Evolutionary conservation across 2,797 vertebrate genomes (phyloP).

Genomic region (Furcifer pardalis): DNA sequence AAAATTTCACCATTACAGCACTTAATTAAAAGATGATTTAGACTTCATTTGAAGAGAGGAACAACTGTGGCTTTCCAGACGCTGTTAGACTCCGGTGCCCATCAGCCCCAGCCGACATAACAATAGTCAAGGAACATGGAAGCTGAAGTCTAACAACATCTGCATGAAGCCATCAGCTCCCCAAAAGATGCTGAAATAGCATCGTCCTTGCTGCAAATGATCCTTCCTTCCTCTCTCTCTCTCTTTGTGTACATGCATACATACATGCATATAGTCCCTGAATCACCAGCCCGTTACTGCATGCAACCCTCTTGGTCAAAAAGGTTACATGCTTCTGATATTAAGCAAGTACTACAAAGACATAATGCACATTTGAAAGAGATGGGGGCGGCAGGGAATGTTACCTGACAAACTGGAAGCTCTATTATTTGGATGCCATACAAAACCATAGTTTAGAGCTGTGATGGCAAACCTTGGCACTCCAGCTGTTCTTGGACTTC

Average conservation of each 20-base stretch:
- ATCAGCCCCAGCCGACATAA: neutral
- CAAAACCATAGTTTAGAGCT: neutral
- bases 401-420: neutral
- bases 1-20: neutral
- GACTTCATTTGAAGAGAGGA: neutral
- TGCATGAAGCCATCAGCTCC: neutral
- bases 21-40: neutral
- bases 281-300: neutral
- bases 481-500: too few species aligned
- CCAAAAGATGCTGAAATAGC: neutral
- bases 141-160: neutral
- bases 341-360: neutral
- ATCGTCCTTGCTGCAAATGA: neutral
- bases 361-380: neutral
- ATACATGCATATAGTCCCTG: too few species aligned
- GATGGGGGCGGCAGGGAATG: too few species aligned
- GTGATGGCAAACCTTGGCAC: too few species aligned
- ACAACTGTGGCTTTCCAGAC: neutral
- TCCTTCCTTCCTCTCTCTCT: neutral
- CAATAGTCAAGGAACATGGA: neutral
- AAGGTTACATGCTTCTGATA: neutral
- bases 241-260: too few species aligned
- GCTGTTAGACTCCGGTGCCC: neutral
- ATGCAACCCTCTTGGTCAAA: too few species aligned
- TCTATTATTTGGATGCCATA: neutral